These are phyloP conservation scores for Tachina lurida DNA, from an alignment of 2,888 invertebrate species.

Conservation along the genomic window DNA sequence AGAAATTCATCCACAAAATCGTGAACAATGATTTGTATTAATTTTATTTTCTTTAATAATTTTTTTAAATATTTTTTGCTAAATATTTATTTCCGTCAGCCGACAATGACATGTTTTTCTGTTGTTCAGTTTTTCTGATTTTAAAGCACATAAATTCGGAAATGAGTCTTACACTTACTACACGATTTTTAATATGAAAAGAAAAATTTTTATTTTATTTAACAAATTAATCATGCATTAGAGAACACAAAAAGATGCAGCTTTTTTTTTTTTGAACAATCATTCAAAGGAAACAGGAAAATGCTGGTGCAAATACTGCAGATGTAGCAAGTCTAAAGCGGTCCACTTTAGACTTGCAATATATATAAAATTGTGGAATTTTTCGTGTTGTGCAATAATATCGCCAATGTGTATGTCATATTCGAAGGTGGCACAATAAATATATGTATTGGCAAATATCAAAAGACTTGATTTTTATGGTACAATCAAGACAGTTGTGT, in stretches of 20 bases:
- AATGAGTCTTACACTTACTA: conserved; percentile 40
- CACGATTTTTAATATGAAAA: conserved; percentile 59
- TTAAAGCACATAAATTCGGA: conserved; percentile 29
- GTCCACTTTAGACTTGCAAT: no score
- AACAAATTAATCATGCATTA: conserved; percentile 66
- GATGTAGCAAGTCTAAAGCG: no score
- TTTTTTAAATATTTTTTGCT: conserved; percentile 1
- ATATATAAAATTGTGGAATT: no score
- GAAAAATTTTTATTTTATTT: conserved; percentile 67
- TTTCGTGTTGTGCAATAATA: no score
- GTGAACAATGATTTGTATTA: conserved; percentile 38
- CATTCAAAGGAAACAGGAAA: conserved; percentile 10
- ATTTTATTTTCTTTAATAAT: not conserved
- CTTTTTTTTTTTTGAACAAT: not conserved
- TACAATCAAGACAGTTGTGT: no score
- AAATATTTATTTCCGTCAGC: conserved; percentile 66
- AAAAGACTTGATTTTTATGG: no score
- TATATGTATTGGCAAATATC: no score
- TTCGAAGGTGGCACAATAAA: no score
- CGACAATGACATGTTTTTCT: conserved; percentile 55
- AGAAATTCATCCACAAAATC: conserved; percentile 46
- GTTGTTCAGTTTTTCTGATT: conserved; percentile 16
- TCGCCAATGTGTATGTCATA: no score
- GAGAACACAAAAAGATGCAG: conserved; percentile 16
- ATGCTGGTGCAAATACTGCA: not conserved